Evolutionary conservation across 2,797 vertebrate species (phyloP), one percentile per base, ranked within the genome.

Genomic region (Sebastes hubbsi): DNA sequence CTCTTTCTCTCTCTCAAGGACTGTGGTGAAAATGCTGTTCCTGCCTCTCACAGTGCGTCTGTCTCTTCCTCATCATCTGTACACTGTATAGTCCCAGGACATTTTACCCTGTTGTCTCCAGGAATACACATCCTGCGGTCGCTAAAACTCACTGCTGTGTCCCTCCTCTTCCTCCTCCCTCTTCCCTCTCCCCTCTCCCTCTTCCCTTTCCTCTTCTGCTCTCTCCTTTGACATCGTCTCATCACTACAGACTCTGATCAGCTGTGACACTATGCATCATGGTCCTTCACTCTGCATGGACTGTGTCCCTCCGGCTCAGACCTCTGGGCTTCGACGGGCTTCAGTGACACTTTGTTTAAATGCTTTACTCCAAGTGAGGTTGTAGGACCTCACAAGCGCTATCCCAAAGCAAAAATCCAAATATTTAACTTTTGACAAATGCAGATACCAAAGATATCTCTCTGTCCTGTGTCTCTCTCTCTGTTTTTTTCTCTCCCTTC

Each of bases 331-430:
- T 92, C 88, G 81, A 78, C 77, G 91, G 91, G 90, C 89, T 94
- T 96, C 97, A 90, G 96, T 97, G 96, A 97, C 96, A 96, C 97
- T 96, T 96, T 94, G 94, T 93, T 87, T 72, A 88, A 96, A 96
- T 88, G 94, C 97, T 98, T 98, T 97, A 97, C 97, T 96, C 95
- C 78, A 83, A 82, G 92, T 93, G 93, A 91, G 93, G 94, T 97
- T 95, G 94, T 96, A 95, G 96, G 97, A 96, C 88, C 96, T 97
- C 96, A 95, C 97, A 95, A 99, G 98, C 97, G 97, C 97, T 97
- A 99, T 99, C 97, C 98, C 98, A 99, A 99, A 99, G 99, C 97
- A 99, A 95, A 98, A 98, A 98, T 98, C 97, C 98, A 99, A 98
- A 99, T 98, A 97, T 99, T 97, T 97, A 97, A 97, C 96, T 96